Percentiles rank a stretch among this genome's conserved stretches.
phyloP scores from a whole-genome alignment of 2,113 vertebrate species.

The Clarias gariepinus region DNA sequence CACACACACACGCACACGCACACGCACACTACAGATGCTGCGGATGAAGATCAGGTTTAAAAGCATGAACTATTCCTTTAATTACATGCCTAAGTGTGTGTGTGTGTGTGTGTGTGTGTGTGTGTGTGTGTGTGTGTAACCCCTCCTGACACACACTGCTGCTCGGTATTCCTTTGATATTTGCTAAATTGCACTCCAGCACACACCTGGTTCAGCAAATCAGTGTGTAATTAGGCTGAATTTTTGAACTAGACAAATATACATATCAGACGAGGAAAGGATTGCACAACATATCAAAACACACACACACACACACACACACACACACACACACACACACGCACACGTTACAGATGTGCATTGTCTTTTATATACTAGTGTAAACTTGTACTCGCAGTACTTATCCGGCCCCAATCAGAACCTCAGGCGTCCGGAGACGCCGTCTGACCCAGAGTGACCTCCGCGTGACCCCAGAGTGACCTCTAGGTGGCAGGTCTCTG shows the following conservation, averaged over 20 bases:
- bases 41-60: no score
- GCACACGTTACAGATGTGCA: not conserved
- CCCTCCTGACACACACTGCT: no score
- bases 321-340: not conserved
- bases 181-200: not conserved
- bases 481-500: constrained; percentile 35
- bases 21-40: no score
- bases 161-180: not conserved
- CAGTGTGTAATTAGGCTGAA: not conserved
- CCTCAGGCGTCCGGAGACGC: constrained; percentile 38
- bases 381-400: no score
- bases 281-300: not conserved
- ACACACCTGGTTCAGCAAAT: not conserved
- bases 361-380: not conserved
- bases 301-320: constrained; percentile 2
- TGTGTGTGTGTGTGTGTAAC: no score
- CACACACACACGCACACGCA: no score
- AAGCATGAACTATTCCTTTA: no score
- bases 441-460: constrained; percentile 37
- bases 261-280: not conserved
- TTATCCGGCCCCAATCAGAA: not conserved
- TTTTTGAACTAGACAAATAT: no score
- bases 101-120: no score
- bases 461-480: constrained; percentile 25
- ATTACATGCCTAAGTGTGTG: no score